These are phyloP conservation scores for Meloe dianella DNA, from an alignment of 2,888 invertebrate genomes.

Conservation along the genomic window DNA sequence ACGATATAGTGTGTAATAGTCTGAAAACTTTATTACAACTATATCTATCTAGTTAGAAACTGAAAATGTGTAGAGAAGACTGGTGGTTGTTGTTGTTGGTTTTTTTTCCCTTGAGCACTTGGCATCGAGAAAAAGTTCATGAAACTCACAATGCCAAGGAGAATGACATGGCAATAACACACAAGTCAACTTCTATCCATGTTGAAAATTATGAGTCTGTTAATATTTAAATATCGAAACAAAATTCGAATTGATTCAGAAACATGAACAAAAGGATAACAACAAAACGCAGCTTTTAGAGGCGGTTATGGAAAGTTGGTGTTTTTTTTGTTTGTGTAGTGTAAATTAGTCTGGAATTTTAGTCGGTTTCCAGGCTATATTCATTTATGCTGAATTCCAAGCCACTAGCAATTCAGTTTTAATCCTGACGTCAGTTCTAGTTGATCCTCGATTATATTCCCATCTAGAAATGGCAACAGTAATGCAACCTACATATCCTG, in stretches of 20 bases:
- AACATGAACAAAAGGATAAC: not conserved
- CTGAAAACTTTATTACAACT: not conserved
- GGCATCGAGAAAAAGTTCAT: not conserved
- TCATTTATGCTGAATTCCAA: not conserved
- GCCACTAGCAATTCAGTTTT: not conserved
- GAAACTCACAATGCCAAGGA: constrained; percentile 1
- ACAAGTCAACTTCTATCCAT: not conserved
- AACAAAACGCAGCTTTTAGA: not conserved
- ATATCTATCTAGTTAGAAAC: not conserved
- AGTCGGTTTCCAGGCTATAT: not conserved
- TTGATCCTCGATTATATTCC: constrained; percentile 7
- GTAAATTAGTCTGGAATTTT: constrained; percentile 1
- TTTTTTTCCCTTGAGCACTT: not conserved
- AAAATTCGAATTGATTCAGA: not conserved
- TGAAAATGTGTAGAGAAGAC: not conserved
- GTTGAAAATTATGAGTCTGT: not conserved
- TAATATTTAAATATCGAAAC: not conserved
- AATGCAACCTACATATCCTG: constrained; percentile 35
- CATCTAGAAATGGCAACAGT: not conserved
- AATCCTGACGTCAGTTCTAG: not conserved
- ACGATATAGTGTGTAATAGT: not conserved
- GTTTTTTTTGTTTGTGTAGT: not conserved
- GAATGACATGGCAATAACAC: not conserved
- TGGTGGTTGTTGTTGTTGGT: not conserved
- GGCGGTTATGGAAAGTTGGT: not conserved